These are phyloP conservation scores for Lacerta agilis DNA, from an alignment of 2,797 vertebrate species.

Conservation along the genomic window DNA sequence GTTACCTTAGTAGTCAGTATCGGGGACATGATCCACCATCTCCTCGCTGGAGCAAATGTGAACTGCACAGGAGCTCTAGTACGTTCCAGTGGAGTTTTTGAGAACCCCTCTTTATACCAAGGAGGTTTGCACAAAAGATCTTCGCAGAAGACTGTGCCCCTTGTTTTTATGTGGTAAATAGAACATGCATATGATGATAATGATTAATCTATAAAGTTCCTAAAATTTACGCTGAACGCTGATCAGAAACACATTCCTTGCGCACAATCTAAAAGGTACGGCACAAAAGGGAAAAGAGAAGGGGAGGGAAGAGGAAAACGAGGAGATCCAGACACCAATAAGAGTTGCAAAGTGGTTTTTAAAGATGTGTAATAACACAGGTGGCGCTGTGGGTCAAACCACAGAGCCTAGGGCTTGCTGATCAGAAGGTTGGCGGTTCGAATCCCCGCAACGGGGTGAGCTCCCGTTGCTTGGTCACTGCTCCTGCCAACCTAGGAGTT, in stretches of 20 bases:
- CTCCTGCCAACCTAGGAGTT: no score
- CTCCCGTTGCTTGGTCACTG: no score
- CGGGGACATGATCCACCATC: background rate
- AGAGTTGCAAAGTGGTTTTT: no score
- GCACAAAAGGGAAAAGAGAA: background rate
- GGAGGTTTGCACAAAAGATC: background rate
- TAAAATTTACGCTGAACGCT: background rate
- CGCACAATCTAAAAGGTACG: background rate
- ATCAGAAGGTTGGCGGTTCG: no score
- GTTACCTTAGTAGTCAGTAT: background rate
- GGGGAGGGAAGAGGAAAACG: background rate
- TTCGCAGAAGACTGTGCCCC: background rate
- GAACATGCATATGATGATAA: background rate
- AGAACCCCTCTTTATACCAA: background rate
- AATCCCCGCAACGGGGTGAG: no score
- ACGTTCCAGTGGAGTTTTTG: no score
- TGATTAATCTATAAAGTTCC: background rate
- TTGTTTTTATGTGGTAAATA: background rate
- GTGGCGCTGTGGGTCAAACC: no score
- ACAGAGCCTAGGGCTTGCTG: no score
- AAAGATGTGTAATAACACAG: no score
- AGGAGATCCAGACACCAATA: background rate
- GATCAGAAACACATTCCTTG: background rate
- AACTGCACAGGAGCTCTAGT: background rate
- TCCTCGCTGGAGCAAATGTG: background rate